Evolutionary conservation across 2,113 vertebrate genomes (phyloP).

Genomic region (Jacana jacana): DNA sequence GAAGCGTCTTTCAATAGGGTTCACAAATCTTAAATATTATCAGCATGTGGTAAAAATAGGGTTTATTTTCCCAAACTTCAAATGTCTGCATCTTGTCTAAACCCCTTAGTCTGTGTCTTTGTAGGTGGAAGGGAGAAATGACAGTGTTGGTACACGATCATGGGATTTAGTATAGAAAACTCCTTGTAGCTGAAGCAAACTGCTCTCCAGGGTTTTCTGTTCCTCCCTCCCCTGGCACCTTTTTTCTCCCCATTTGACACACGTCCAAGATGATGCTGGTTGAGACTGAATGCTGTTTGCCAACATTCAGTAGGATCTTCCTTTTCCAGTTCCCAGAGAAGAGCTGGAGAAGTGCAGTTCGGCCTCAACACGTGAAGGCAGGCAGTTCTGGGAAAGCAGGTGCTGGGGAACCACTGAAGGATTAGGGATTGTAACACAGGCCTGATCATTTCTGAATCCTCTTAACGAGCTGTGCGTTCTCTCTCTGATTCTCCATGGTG

Average conservation of each 20-base stretch:
- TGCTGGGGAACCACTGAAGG: neutral
- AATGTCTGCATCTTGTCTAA: neutral
- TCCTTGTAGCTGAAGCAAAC: neutral
- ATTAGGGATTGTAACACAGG: neutral
- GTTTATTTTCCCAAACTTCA: neutral
- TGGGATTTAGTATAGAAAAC: neutral
- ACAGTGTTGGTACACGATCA: neutral
- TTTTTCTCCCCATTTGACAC: neutral
- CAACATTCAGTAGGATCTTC: neutral
- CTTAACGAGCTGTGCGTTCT: neutral
- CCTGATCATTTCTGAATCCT: neutral
- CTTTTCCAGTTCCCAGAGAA: neutral
- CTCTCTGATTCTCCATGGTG: neutral
- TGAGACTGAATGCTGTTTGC: neutral
- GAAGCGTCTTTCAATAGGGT: neutral
- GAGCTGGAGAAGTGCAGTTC: neutral
- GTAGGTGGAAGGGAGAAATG: neutral
- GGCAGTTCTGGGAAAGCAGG: neutral
- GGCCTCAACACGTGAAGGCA: accelerated
- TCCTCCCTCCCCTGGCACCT: too few relatives aligned
- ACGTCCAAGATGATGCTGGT: neutral
- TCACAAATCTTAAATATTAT: neutral
- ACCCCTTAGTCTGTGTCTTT: neutral
- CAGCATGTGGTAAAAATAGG: neutral
- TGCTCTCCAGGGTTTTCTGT: neutral